Conservation (phyloP, 2,888 invertebrate genomes). For the Molanna angustata region DNA sequence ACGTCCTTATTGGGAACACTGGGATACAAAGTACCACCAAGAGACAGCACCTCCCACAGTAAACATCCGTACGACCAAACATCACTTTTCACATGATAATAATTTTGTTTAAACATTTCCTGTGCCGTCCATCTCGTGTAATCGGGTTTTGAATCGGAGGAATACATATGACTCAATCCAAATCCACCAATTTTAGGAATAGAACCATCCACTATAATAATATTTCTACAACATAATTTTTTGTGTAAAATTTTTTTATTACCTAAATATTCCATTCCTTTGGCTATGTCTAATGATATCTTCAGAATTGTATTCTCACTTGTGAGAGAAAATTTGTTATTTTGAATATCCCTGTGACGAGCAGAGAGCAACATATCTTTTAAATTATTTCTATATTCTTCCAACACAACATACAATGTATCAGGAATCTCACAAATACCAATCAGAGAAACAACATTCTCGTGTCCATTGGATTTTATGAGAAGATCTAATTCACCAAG, state of each 20-base stretch:
- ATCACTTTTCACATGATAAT: slow-evolving; percentile 70
- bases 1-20: slow-evolving; percentile 67
- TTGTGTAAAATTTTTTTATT: slow-evolving; percentile 69
- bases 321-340: slow-evolving; percentile 57
- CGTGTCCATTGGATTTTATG: slow-evolving; percentile 66
- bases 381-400: slow-evolving; percentile 63
- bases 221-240: slow-evolving; percentile 68
- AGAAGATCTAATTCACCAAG: slow-evolving; percentile 71
- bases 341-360: slow-evolving; percentile 52
- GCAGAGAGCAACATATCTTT: slow-evolving; percentile 69
- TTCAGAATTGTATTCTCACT: slow-evolving; percentile 63
- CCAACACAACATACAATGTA: slow-evolving; percentile 70
- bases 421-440: slow-evolving; percentile 79
- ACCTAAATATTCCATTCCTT: slow-evolving; percentile 69
- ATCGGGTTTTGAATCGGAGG: slow-evolving; percentile 64
- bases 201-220: slow-evolving; percentile 63
- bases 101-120: slow-evolving; percentile 69
- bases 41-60: slow-evolving; percentile 77
- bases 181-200: slow-evolving; percentile 73
- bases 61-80: slow-evolving; percentile 82
- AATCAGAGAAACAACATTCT: slow-evolving; percentile 69
- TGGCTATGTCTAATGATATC: slow-evolving; percentile 64
- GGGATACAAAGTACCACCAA: slow-evolving; percentile 77
- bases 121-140: slow-evolving; percentile 77
- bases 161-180: slow-evolving; percentile 67